Conservation (phyloP, 2,888 invertebrate genomes). For the Sphinx pinastri region DNA sequence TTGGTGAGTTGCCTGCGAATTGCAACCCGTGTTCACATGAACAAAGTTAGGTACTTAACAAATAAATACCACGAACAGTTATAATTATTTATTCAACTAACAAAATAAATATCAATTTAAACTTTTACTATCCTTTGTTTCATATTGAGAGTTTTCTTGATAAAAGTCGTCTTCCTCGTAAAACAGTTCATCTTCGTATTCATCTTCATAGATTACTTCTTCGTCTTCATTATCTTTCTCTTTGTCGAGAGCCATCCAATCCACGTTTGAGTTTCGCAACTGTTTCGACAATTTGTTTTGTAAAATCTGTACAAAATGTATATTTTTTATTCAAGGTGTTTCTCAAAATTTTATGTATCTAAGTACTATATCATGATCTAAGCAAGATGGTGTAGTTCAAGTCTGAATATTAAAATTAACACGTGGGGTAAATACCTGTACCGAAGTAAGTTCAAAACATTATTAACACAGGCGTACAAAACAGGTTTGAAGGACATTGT, state of each 20-base stretch:
- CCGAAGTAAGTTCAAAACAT: too few species aligned
- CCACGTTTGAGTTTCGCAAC: conserved; percentile 47
- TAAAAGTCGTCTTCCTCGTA: conserved; percentile 50
- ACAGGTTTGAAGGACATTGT: too few species aligned
- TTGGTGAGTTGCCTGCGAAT: too few species aligned
- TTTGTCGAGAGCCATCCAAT: conserved; percentile 38
- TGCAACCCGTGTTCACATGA: too few species aligned
- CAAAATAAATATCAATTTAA: background rate
- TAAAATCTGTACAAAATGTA: conserved; percentile 53
- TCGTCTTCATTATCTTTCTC: conserved; percentile 30
- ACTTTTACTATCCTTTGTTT: conserved; percentile 22
- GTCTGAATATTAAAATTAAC: too few species aligned
- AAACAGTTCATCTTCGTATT: conserved; percentile 49
- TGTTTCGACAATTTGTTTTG: conserved; percentile 66
- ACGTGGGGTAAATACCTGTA: too few species aligned
- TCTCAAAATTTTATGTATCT: too few species aligned
- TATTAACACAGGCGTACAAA: background rate
- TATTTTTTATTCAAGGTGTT: too few species aligned
- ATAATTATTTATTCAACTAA: background rate
- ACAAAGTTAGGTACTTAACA: background rate
- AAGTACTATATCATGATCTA: too few species aligned
- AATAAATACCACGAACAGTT: background rate
- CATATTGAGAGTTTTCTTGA: conserved; percentile 34
- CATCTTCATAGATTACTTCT: conserved; percentile 41
- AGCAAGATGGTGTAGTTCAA: too few species aligned